Evolutionary conservation across 2,797 vertebrate species (phyloP).

Genomic region (Zalophus californianus): DNA sequence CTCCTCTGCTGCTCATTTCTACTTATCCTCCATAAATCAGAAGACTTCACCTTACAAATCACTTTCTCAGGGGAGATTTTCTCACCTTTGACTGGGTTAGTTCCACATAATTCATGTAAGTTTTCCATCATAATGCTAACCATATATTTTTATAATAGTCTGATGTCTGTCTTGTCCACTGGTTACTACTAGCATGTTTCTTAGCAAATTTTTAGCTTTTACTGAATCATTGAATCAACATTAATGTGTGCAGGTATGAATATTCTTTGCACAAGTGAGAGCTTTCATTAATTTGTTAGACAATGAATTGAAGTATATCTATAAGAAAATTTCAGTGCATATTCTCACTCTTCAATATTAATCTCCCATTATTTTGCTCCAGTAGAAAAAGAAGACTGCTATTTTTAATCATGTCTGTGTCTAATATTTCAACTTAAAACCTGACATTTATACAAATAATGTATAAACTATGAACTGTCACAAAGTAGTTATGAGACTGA

Average conservation of each 20-base stretch:
- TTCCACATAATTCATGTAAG: not conserved
- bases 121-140: not conserved
- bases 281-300: not conserved
- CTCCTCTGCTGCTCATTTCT: not conserved
- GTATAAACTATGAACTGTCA: conserved; percentile 80
- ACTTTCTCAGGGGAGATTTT: not conserved
- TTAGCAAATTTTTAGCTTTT: not conserved
- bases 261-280: not conserved
- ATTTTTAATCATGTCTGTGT: conserved; percentile 58
- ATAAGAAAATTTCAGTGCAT: conserved; percentile 62
- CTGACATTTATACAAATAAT: conserved; percentile 82
- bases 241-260: not conserved
- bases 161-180: not conserved
- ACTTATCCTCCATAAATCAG: not conserved
- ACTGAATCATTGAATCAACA: not conserved
- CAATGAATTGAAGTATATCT: conserved; percentile 20
- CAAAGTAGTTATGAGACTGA: conserved; percentile 64
- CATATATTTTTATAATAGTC: not conserved
- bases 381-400: conserved; percentile 70
- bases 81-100: not conserved
- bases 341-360: conserved; percentile 53
- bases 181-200: not conserved
- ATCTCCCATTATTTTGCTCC: not conserved
- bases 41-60: not conserved
- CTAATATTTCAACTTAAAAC: conserved; percentile 61